A percentile compares a stretch with the other conserved stretches of the same genome.
Conservation (phyloP, 1,140 invertebrate species). For the Macrobrachium rosenbergii region DNA sequence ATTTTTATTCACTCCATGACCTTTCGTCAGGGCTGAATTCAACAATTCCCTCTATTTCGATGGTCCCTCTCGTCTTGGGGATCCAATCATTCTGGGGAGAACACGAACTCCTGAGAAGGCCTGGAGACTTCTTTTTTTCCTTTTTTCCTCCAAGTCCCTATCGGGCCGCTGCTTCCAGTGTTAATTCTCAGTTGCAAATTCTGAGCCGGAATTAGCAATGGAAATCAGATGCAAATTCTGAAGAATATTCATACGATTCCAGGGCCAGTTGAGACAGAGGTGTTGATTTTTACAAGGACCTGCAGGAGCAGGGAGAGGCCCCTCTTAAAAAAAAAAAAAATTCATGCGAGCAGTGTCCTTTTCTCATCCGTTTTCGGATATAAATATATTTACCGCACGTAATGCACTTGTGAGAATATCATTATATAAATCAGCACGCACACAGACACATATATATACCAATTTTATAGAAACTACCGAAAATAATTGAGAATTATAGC, state of each 20-base stretch:
- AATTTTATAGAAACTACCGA: too few relatives aligned
- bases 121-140: background rate
- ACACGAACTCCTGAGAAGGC: background rate
- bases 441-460: too few relatives aligned
- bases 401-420: too few relatives aligned
- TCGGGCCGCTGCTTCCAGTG: slow-evolving; percentile 1
- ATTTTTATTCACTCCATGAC: too few relatives aligned
- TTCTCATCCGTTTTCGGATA: too few relatives aligned
- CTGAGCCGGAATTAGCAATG: slow-evolving; percentile 43
- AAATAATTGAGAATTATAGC: too few relatives aligned
- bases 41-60: too few relatives aligned
- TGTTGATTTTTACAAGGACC: slow-evolving; percentile 32
- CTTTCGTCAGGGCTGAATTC: too few relatives aligned
- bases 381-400: too few relatives aligned
- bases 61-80: too few relatives aligned
- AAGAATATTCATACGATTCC: slow-evolving; percentile 53
- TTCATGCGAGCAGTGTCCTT: background rate
- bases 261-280: slow-evolving; percentile 31
- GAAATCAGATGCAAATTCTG: slow-evolving; percentile 52
- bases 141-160: background rate
- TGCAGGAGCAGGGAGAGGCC: background rate
- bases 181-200: slow-evolving; percentile 48
- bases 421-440: too few relatives aligned
- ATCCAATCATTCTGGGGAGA: too few relatives aligned
- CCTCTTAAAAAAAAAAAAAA: background rate